Evolutionary conservation across 2,113 vertebrate genomes (phyloP).

Genomic region (Oryzias curvinotus): DNA sequence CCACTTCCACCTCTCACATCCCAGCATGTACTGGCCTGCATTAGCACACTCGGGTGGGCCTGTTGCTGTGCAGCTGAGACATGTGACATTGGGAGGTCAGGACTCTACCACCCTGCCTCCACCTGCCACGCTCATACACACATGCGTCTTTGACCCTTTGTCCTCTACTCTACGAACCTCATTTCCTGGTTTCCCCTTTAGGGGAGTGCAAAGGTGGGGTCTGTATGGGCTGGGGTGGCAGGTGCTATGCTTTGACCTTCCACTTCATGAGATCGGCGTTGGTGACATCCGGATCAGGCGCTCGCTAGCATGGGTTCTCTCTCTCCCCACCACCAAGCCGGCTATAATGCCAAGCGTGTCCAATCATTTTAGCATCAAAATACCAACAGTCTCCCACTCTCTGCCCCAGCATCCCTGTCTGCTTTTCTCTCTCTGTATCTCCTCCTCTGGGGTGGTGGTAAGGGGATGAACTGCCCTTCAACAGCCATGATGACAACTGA

Average conservation of each 20-base stretch:
- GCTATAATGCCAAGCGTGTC: slow-evolving; percentile 78
- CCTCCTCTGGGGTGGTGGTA: slow-evolving; percentile 7
- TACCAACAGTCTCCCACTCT: slow-evolving; percentile 39
- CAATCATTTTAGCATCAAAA: slow-evolving; percentile 75
- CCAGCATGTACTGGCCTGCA: slow-evolving; percentile 60
- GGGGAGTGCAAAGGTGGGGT: slow-evolving; percentile 31
- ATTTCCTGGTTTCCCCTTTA: slow-evolving; percentile 38
- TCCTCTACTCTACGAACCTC: slow-evolving; percentile 11
- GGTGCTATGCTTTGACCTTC: slow-evolving; percentile 79
- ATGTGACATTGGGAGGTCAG: slow-evolving; percentile 63
- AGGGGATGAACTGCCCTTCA: slow-evolving; percentile 36
- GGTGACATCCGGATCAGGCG: slow-evolving; percentile 81
- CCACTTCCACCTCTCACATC: slow-evolving; percentile 46
- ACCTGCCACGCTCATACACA: not conserved
- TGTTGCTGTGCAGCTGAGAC: slow-evolving; percentile 56
- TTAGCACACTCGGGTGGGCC: slow-evolving; percentile 66
- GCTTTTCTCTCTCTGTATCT: slow-evolving; percentile 7
- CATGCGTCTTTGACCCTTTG: slow-evolving; percentile 6
- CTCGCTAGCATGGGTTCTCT: slow-evolving; percentile 51
- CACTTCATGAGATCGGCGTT: slow-evolving; percentile 80
- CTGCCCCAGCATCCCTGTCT: slow-evolving; percentile 14
- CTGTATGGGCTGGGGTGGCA: slow-evolving; percentile 53
- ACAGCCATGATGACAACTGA: slow-evolving; percentile 38
- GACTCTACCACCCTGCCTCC: not conserved
- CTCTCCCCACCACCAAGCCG: slow-evolving; percentile 25